Conservation (phyloP, 2,888 invertebrate species). For the Pachydiplax longipennis region DNA sequence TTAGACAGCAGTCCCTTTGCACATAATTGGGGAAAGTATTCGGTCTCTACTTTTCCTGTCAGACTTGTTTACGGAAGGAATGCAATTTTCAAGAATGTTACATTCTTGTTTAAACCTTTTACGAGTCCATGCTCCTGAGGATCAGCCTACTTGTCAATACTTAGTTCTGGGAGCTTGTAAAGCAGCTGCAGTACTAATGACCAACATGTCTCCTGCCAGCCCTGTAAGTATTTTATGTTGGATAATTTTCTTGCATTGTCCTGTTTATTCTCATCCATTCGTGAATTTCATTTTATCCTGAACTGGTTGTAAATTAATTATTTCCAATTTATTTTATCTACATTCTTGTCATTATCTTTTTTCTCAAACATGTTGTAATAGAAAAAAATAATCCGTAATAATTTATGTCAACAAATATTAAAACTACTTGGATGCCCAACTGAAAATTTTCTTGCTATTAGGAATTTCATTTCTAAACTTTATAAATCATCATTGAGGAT, state of each 20-base stretch:
- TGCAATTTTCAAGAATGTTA: slow-evolving; percentile 82
- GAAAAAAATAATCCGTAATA: too few relatives aligned
- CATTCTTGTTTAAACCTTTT: slow-evolving; percentile 72
- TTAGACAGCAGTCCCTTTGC: slow-evolving; percentile 60
- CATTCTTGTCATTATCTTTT: too few relatives aligned
- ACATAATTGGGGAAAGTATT: slow-evolving; percentile 66
- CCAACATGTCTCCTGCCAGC: slow-evolving; percentile 53
- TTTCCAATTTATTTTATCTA: too few relatives aligned
- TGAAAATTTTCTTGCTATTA: too few relatives aligned
- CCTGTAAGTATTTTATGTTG: slow-evolving; percentile 59
- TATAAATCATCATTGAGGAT: too few relatives aligned
- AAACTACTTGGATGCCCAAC: too few relatives aligned
- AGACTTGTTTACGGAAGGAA: slow-evolving; percentile 77
- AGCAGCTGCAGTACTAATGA: slow-evolving; percentile 68
- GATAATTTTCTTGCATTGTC: background rate
- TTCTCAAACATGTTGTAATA: too few relatives aligned
- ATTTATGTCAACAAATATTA: too few relatives aligned
- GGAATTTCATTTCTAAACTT: too few relatives aligned
- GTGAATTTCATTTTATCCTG: too few relatives aligned
- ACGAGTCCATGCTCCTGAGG: slow-evolving; percentile 71
- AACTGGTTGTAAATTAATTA: too few relatives aligned
- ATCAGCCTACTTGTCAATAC: slow-evolving; percentile 78
- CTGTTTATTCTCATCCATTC: too few relatives aligned
- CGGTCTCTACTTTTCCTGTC: slow-evolving; percentile 75
- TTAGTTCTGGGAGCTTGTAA: slow-evolving; percentile 73